A percentile compares a stretch with the other conserved stretches of the same genome.
These are phyloP conservation scores for Coptotermes formosanus DNA, from an alignment of 1,140 invertebrate species.

Conservation along the genomic window DNA sequence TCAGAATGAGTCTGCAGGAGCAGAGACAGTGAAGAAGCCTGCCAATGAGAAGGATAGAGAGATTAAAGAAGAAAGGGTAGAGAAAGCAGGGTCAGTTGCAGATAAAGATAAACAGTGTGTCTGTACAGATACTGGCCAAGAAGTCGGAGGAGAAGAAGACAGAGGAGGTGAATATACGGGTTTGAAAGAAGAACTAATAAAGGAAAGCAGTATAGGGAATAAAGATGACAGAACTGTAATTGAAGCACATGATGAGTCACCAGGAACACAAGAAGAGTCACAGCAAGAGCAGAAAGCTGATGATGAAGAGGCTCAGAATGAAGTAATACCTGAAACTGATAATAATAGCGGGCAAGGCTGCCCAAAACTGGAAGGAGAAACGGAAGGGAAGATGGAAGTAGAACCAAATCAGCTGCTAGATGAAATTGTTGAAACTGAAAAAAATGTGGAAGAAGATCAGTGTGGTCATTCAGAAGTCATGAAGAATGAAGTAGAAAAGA, in stretches of 20 bases:
- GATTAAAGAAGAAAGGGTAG: neutral
- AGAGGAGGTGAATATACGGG: neutral
- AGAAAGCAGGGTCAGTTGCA: neutral
- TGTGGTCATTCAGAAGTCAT: conserved; percentile 38
- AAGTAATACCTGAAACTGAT: conserved; percentile 31
- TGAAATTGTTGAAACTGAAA: conserved; percentile 28
- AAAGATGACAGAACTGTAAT: conserved; percentile 31
- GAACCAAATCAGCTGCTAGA: conserved; percentile 32
- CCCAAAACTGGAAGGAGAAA: conserved; percentile 34
- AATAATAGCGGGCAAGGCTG: conserved; percentile 35
- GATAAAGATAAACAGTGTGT: neutral
- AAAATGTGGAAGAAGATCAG: conserved; percentile 34
- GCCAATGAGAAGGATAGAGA: neutral
- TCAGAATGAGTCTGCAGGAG: neutral
- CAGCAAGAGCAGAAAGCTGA: conserved; percentile 36
- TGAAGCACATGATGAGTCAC: conserved; percentile 40
- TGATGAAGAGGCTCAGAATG: conserved; percentile 23
- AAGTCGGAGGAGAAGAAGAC: neutral
- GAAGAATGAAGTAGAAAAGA: conserved; percentile 33
- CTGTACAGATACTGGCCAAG: neutral
- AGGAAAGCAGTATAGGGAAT: neutral
- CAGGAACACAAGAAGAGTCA: conserved; percentile 41
- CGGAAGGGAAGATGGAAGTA: conserved; percentile 15
- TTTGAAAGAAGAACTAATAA: neutral
- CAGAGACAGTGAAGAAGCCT: neutral